These are phyloP conservation scores for Cepphus grylle DNA, from an alignment of 2,113 vertebrate genomes.

Conservation along the genomic window DNA sequence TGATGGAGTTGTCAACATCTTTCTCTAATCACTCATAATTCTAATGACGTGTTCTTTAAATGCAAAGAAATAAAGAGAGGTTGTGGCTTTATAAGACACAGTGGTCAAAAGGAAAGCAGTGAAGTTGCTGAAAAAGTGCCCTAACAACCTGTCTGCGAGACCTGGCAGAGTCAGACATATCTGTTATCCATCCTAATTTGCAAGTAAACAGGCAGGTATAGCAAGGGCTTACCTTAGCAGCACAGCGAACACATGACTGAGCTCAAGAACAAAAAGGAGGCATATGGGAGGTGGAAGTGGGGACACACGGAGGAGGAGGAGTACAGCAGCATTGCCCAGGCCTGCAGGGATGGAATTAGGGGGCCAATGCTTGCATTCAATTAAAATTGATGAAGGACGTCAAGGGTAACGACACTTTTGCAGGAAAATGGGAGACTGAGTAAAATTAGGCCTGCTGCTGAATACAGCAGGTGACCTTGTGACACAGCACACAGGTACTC, in stretches of 20 bases:
- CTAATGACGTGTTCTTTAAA: neutral
- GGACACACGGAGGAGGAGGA: neutral
- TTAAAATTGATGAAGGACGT: neutral
- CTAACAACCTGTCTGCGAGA: neutral
- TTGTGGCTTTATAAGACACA: neutral
- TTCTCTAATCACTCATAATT: neutral
- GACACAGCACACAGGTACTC: neutral
- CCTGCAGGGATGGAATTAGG: neutral
- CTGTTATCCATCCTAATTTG: neutral
- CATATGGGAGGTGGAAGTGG: neutral
- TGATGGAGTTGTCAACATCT: neutral
- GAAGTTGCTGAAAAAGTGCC: neutral
- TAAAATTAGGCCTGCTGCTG: neutral
- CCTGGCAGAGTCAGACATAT: neutral
- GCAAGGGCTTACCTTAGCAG: neutral
- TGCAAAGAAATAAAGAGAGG: neutral
- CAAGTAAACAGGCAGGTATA: neutral
- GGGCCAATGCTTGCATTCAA: rapidly evolving
- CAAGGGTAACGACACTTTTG: neutral
- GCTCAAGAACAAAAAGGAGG: neutral
- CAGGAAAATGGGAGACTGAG: neutral
- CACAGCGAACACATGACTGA: neutral
- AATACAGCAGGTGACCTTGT: neutral
- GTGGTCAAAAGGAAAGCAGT: neutral
- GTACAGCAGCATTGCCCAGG: neutral